Base-by-base conservation (phyloP, 2,888 invertebrate genomes). In the Podabrus alpinus region DNA sequence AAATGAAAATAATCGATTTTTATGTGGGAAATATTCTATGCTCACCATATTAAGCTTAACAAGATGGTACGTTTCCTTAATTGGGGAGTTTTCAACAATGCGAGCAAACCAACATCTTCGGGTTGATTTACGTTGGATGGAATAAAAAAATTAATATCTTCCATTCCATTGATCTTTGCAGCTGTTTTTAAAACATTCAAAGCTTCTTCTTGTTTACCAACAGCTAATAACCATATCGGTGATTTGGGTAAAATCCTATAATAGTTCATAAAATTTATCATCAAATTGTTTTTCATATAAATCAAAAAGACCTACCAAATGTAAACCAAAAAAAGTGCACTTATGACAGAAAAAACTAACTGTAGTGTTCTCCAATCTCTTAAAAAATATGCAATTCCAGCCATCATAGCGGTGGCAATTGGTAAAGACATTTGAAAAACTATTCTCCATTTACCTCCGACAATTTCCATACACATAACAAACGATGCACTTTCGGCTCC, bases 191-290 rank as follows among this genome's bases (percentile, higher is more conserved):
- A 85, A 1, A 93, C 86, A 24, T 87, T 83, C 3, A 92, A 87
- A 0, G 94, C 92, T 79, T 91, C 88, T 24, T 91, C 90, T 74
- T 90, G 89, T 75, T 88, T 89, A 0, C 93, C 93, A 1, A 91
- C 90, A 9, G 93, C 91, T 61, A 94, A 89, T 9, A 94, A 87
- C 94, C 94, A 95, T 72, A 95, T 89, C 0, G 95, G 94, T 3
- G 94, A 94, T 86, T 95, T 95, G 0, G 94, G 94, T 71, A 94
- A 87, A 9, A 93, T 82, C 90, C 92, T 93, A 82, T 90, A 92
- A 79, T 91, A 93, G 0, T 9, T 9, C 9, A 9, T 24, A 24
- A 24, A 24, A 24, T 19, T 19, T 19, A 3, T 13, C 1, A 29
- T 89, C 21, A 21, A 66, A 17, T 21, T 66, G 9, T n/a, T 15